These are phyloP conservation scores for Scelioninae gen. 2 DNA, from an alignment of 2,888 invertebrate genomes.

Conservation along the genomic window DNA sequence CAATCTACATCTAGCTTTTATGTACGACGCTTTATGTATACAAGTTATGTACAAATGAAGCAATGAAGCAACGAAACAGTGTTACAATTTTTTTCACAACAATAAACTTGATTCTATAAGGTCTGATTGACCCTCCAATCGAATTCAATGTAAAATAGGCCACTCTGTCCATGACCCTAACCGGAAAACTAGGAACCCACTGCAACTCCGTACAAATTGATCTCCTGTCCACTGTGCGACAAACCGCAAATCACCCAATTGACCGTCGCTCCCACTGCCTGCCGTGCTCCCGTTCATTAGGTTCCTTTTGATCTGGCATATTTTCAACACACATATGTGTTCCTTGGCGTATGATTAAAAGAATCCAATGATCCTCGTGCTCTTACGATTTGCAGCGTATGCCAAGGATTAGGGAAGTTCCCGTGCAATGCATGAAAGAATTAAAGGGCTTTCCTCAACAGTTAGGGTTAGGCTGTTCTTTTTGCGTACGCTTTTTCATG, in stretches of 20 bases:
- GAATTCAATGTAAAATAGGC: slow-evolving; percentile 7
- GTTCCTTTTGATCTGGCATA: slow-evolving; percentile 33
- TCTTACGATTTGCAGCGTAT: slow-evolving; percentile 25
- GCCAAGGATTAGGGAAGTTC: slow-evolving; percentile 23
- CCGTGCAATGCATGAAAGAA: slow-evolving; percentile 19
- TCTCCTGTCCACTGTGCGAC: slow-evolving; percentile 16
- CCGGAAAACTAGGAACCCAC: slow-evolving; percentile 17
- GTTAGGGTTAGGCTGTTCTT: slow-evolving; percentile 36
- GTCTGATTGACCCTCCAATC: slow-evolving; percentile 2
- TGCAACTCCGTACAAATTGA: slow-evolving; percentile 26
- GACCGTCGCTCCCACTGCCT: slow-evolving; percentile 10
- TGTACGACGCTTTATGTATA: too few relatives aligned
- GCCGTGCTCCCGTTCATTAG: slow-evolving; percentile 31
- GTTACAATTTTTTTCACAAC: too few relatives aligned
- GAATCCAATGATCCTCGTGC: slow-evolving; percentile 23
- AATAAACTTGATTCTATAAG: not conserved
- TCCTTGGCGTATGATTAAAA: slow-evolving; percentile 24
- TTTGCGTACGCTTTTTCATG: not conserved
- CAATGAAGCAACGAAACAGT: too few relatives aligned
- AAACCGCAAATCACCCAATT: slow-evolving; percentile 43
- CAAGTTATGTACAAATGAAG: too few relatives aligned
- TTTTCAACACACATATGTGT: slow-evolving; percentile 12
- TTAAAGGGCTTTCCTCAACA: slow-evolving; percentile 5
- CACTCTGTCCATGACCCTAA: slow-evolving; percentile 16
- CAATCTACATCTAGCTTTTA: too few relatives aligned